A percentile compares a stretch with the other conserved stretches of the same genome.
These are phyloP conservation scores for Chiloscyllium punctatum DNA, from an alignment of 2,797 vertebrate species.

Conservation along the genomic window DNA sequence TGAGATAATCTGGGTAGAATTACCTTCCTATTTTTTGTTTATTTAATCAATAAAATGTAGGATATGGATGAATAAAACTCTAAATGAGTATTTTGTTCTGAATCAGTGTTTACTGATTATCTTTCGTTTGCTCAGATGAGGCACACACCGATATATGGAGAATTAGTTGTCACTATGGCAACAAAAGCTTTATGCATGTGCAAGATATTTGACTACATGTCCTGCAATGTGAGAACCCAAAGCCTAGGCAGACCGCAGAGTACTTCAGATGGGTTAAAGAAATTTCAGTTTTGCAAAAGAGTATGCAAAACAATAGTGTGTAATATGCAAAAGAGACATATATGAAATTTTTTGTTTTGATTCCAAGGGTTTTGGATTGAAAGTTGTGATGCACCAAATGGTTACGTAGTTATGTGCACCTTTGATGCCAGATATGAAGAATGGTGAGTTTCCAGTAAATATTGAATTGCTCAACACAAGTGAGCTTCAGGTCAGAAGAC, in stretches of 20 bases:
- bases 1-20: not conserved
- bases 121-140: not conserved
- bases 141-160: not conserved
- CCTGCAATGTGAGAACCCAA: not conserved
- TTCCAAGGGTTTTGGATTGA: not conserved
- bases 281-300: not conserved
- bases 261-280: no score
- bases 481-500: not conserved
- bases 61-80: not conserved
- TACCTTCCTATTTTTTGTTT: not conserved
- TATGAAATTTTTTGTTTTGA: not conserved
- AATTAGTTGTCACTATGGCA: not conserved
- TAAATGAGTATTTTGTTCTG: not conserved
- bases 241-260: not conserved
- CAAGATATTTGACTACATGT: not conserved
- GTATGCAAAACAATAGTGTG: not conserved
- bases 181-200: not conserved
- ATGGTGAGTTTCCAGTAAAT: not conserved
- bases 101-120: not conserved
- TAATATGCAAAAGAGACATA: not conserved
- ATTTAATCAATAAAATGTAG: not conserved
- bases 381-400: not conserved
- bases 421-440: not conserved
- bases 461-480: not conserved
- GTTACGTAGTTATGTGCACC: not conserved